Evolutionary conservation across 2,113 vertebrate genomes (phyloP).

Genomic region (Conger conger): DNA sequence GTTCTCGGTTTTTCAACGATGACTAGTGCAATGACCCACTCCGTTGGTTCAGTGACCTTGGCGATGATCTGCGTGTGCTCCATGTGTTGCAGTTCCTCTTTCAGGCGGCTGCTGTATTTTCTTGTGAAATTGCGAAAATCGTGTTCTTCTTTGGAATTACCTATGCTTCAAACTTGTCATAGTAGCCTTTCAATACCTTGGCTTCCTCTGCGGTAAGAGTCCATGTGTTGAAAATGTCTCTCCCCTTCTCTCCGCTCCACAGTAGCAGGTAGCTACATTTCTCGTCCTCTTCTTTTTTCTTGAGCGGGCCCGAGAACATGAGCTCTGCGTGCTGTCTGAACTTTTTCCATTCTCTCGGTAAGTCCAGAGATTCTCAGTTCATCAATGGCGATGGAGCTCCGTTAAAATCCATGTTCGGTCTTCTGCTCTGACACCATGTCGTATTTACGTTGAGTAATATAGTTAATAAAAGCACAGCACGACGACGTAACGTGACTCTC

Average conservation of each 20-base stretch:
- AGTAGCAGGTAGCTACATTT: conserved; percentile 35
- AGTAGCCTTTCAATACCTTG: conserved; percentile 37
- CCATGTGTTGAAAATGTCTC: conserved; percentile 32
- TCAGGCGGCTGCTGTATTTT: background rate
- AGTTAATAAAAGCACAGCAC: too few species aligned
- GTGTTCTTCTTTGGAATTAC: conserved; percentile 29
- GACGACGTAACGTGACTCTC: too few species aligned
- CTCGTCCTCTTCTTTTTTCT: conserved; percentile 9
- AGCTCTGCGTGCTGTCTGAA: conserved; percentile 28
- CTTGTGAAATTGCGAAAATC: too few species aligned
- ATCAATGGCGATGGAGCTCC: background rate
- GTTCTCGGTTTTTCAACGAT: conserved; percentile 26
- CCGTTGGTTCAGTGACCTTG: conserved; percentile 26
- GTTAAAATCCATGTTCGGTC: background rate
- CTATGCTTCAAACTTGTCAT: conserved; percentile 24
- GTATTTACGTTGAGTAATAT: background rate
- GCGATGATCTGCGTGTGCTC: conserved; percentile 4
- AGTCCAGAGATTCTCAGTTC: conserved; percentile 6
- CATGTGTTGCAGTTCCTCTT: conserved; percentile 25
- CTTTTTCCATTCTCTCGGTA: conserved; percentile 3
- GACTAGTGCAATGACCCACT: conserved; percentile 27
- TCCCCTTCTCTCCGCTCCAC: conserved; percentile 33
- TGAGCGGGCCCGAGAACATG: conserved; percentile 22
- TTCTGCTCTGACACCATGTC: conserved; percentile 22
- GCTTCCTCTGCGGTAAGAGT: conserved; percentile 9